phyloP scores from a whole-genome alignment of 53 echinoderm and acorn worm species.

The Mesocentrotus franciscanus region DNA sequence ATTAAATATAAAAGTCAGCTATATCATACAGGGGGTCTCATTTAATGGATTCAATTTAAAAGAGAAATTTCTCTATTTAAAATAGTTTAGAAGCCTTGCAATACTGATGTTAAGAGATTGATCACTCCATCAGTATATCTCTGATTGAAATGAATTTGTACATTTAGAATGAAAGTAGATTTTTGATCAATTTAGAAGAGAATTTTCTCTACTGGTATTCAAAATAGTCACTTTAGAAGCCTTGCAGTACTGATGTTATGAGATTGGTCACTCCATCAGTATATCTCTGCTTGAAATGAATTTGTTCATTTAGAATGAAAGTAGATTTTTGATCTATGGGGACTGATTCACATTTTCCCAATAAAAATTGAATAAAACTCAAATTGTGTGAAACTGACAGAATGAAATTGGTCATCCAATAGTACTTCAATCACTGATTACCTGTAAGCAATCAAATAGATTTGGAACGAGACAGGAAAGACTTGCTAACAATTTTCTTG shows the following conservation, averaged over 20 bases:
- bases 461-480: slow-evolving; percentile 1
- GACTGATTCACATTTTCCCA: not conserved
- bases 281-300: not conserved
- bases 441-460: not conserved
- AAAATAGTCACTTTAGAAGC: not conserved
- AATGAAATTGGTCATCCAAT: not conserved
- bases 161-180: not conserved
- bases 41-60: not conserved
- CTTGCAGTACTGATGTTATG: not conserved
- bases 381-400: not conserved
- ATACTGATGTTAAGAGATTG: not conserved
- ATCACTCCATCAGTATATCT: not conserved
- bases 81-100: not conserved
- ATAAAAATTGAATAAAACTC: not conserved
- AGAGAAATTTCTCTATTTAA: not conserved
- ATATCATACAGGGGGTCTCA: not conserved
- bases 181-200: not conserved
- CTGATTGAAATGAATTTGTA: not conserved
- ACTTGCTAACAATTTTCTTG: not conserved
- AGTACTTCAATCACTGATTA: not conserved
- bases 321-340: not conserved
- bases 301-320: not conserved
- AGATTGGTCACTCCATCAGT: not conserved
- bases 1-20: not conserved
- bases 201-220: not conserved